A percentile compares a stretch with the other conserved stretches of the same genome.
These are phyloP conservation scores for Scopus umbretta DNA, from an alignment of 2,113 vertebrate species.

Conservation along the genomic window DNA sequence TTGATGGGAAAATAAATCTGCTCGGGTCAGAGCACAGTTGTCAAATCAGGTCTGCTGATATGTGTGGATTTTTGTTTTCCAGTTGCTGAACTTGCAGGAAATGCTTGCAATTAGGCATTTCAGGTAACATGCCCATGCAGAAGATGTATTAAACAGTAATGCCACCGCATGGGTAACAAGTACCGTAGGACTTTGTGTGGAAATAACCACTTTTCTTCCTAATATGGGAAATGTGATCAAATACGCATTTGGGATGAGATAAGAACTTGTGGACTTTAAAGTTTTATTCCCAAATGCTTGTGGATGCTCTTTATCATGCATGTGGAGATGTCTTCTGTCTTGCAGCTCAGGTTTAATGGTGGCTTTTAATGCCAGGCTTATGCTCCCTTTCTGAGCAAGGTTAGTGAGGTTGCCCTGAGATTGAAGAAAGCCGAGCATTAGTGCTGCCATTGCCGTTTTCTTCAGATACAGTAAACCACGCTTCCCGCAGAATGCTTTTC, in stretches of 20 bases:
- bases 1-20: not conserved
- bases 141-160: no score
- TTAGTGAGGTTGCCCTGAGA: not conserved
- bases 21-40: rapidly evolving
- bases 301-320: not conserved
- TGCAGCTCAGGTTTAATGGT: not conserved
- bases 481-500: not conserved
- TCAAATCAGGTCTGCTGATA: not conserved
- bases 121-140: rapidly evolving
- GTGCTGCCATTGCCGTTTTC: rapidly evolving
- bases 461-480: not conserved
- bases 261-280: not conserved
- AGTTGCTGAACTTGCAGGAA: not conserved
- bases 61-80: not conserved
- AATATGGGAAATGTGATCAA: not conserved
- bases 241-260: not conserved
- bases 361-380: not conserved
- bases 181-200: rapidly evolving
- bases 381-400: not conserved
- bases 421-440: rapidly evolving
- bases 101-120: not conserved
- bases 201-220: not conserved
- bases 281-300: not conserved
- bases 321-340: not conserved
- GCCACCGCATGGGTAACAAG: not conserved